Evolutionary conservation across 2,888 invertebrate genomes (phyloP).

Genomic region (Chamaedrilus cognettii): DNA sequence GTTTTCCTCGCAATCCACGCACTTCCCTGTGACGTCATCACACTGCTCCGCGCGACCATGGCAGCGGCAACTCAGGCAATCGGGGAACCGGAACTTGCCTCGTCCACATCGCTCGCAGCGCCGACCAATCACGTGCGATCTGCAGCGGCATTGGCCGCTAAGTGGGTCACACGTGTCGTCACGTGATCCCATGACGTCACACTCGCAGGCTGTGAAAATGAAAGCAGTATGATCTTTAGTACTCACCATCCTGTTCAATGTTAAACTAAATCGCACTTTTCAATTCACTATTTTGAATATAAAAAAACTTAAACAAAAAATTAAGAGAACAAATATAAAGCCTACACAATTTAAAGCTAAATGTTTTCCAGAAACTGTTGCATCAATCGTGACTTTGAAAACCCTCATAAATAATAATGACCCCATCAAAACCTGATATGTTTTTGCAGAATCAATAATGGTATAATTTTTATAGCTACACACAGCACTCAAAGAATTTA

Average conservation of each 20-base stretch:
- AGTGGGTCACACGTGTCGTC: conserved; percentile 72
- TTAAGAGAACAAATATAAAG: conserved; percentile 79
- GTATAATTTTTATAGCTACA: no score
- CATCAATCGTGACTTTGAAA: no score
- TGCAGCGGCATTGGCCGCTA: conserved; percentile 92
- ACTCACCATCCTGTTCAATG: no score
- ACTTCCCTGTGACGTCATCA: conserved; percentile 86
- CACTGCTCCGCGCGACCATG: conserved; percentile 96
- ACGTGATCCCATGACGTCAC: conserved; percentile 72
- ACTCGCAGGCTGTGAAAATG: conserved; percentile 85
- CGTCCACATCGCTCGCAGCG: conserved; percentile 71
- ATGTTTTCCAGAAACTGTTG: no score
- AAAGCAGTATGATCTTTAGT: no score
- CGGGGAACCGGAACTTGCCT: conserved; percentile 70
- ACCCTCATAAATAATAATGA: no score
- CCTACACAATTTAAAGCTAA: no score
- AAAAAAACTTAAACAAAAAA: conserved; percentile 60
- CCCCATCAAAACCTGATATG: no score
- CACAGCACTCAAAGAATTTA: no score
- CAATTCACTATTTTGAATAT: no score
- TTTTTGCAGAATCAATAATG: no score
- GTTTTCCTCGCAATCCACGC: conserved; percentile 81
- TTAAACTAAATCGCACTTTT: no score
- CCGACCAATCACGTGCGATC: conserved; percentile 86
- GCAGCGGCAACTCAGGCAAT: conserved; percentile 93